Percentiles rank a stretch among this genome's conserved stretches.
These are phyloP conservation scores for Trididemnum miniatum DNA, from an alignment of 23 tunicate species.

Conservation along the genomic window DNA sequence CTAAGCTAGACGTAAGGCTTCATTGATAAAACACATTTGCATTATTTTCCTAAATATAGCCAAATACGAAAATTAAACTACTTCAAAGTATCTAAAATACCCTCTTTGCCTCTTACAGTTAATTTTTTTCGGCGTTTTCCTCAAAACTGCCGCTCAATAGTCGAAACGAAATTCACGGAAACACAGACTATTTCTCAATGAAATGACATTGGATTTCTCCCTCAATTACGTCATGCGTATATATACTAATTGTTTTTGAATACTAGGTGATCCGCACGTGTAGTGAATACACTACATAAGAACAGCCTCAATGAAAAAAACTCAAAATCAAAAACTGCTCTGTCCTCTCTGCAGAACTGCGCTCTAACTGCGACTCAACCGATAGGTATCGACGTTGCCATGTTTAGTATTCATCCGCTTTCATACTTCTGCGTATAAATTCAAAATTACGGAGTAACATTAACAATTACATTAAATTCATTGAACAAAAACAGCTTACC, in stretches of 20 bases:
- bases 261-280: conserved; percentile 74
- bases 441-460: not conserved
- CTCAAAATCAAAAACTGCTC: conserved; percentile 37
- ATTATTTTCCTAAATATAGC: not conserved
- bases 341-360: conserved; percentile 44
- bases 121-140: not conserved
- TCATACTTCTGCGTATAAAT: no score
- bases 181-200: not conserved
- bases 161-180: not conserved
- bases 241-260: conserved; percentile 73
- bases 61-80: not conserved
- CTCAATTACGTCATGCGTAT: conserved; percentile 11
- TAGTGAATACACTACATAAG: conserved; percentile 57
- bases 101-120: not conserved
- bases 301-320: conserved; percentile 40
- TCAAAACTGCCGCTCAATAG: no score
- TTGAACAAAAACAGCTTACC: no score
- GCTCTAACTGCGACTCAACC: conserved; percentile 6
- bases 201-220: conserved; percentile 6
- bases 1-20: not conserved
- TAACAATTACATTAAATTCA: no score
- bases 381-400: conserved; percentile 8
- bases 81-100: no score
- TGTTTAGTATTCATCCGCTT: conserved; percentile 54
- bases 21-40: not conserved